phyloP scores from a whole-genome alignment of 2,888 invertebrate species.

The Trachelus tabidus region DNA sequence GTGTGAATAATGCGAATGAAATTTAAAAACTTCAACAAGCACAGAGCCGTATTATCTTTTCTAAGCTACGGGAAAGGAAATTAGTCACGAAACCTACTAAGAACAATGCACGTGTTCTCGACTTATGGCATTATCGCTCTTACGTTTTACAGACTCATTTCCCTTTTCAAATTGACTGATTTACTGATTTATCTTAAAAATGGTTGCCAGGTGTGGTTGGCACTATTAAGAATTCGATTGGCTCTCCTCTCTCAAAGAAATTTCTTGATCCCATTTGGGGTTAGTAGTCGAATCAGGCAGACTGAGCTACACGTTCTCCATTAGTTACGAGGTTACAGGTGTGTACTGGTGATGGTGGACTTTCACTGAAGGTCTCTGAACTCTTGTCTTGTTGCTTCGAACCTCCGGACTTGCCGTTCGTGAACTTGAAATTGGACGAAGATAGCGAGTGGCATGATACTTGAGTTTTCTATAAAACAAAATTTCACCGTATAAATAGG shows the following conservation, averaged over 20 bases:
- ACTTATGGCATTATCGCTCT: not conserved
- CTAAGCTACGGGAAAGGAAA: not conserved
- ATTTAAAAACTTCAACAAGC: not conserved
- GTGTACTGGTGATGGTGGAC: conserved; percentile 38
- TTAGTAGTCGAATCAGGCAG: conserved; percentile 2
- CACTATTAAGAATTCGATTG: not conserved
- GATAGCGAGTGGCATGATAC: conserved; percentile 20
- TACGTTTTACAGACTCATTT: not conserved
- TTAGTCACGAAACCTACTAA: not conserved
- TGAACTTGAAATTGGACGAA: conserved; percentile 47
- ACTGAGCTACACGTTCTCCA: not conserved
- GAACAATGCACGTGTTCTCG: not conserved
- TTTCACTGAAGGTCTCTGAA: conserved; percentile 62
- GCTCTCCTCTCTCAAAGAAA: not conserved
- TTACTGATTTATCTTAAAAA: not conserved
- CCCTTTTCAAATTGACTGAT: not conserved
- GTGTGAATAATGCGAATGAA: not conserved
- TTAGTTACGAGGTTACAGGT: conserved; percentile 12
- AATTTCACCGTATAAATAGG: not conserved
- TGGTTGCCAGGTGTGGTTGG: not conserved
- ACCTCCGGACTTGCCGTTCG: conserved; percentile 32
- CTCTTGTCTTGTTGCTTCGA: conserved; percentile 25
- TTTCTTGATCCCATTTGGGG: not conserved
- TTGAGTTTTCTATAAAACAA: not conserved
- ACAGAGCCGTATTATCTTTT: not conserved